phyloP scores from a whole-genome alignment of 2,797 vertebrate genomes.

The Sebastes jordani region DNA sequence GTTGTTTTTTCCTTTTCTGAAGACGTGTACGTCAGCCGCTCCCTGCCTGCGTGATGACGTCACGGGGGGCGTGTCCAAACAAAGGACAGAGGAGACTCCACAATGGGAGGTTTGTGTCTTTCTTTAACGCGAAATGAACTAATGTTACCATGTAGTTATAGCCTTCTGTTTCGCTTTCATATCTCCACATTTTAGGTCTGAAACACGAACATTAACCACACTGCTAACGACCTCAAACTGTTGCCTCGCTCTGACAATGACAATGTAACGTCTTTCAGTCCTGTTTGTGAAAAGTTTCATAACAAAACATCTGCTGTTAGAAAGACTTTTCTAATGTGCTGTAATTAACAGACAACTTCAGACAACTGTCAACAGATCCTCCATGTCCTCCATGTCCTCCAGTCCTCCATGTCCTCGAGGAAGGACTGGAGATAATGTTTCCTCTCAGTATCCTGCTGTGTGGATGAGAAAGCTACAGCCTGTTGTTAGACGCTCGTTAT shows the following conservation, averaged over 20 bases:
- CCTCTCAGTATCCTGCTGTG: neutral
- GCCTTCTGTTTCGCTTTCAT: neutral
- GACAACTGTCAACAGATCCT: neutral
- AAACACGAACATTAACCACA: neutral
- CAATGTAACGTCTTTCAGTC: neutral
- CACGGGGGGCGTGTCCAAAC: conserved; percentile 68
- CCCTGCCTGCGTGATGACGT: conserved; percentile 35
- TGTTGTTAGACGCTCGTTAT: neutral
- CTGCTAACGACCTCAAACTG: neutral
- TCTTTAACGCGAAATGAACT: neutral
- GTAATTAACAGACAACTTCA: neutral
- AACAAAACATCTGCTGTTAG: neutral
- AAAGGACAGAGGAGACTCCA: conserved; percentile 74
- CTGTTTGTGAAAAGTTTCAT: conserved; percentile 53
- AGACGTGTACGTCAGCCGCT: conserved; percentile 27
- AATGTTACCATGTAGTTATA: neutral
- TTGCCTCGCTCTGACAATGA: neutral
- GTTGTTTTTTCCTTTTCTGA: neutral
- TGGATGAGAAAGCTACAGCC: rapidly evolving
- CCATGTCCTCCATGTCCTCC: too few species aligned
- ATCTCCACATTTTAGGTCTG: rapidly evolving
- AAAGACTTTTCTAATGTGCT: neutral
- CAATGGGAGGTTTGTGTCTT: conserved; percentile 84
- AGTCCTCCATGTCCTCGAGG: neutral
- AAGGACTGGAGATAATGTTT: neutral